These are phyloP conservation scores for Euwallacea similis DNA, from an alignment of 1,140 invertebrate species.

Conservation along the genomic window DNA sequence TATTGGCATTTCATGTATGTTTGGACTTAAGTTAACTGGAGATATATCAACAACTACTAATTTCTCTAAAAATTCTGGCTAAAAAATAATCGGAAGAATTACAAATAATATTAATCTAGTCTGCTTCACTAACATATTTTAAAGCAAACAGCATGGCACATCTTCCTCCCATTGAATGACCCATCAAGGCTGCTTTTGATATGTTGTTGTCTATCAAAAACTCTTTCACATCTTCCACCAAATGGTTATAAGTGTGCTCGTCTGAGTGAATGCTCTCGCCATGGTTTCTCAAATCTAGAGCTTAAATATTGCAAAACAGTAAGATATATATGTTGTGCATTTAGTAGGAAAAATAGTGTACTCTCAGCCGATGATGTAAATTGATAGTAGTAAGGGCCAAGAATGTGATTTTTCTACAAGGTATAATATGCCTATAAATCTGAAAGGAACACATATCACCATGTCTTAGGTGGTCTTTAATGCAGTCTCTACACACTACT, in stretches of 20 bases:
- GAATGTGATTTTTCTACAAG: neutral
- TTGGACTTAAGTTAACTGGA: constrained; percentile 67
- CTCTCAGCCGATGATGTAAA: neutral
- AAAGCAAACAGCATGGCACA: constrained; percentile 79
- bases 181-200: constrained; percentile 69
- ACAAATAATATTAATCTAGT: constrained; percentile 36
- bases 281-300: constrained; percentile 88
- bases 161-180: constrained; percentile 91
- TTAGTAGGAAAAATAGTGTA: neutral
- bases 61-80: constrained; percentile 78
- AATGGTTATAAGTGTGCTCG: constrained; percentile 69
- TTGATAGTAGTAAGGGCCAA: neutral
- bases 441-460: neutral
- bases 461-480: neutral
- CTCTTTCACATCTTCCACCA: constrained; percentile 72
- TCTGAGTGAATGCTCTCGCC: constrained; percentile 81
- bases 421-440: neutral
- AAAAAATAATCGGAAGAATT: constrained; percentile 44
- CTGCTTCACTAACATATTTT: constrained; percentile 45
- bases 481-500: neutral
- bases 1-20: constrained; percentile 63
- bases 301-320: constrained; percentile 33
- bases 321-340: constrained; percentile 5
- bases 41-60: constrained; percentile 84
- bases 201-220: constrained; percentile 66